These are phyloP conservation scores for Cephus sareptanus DNA, from an alignment of 2,888 invertebrate genomes.

Conservation along the genomic window DNA sequence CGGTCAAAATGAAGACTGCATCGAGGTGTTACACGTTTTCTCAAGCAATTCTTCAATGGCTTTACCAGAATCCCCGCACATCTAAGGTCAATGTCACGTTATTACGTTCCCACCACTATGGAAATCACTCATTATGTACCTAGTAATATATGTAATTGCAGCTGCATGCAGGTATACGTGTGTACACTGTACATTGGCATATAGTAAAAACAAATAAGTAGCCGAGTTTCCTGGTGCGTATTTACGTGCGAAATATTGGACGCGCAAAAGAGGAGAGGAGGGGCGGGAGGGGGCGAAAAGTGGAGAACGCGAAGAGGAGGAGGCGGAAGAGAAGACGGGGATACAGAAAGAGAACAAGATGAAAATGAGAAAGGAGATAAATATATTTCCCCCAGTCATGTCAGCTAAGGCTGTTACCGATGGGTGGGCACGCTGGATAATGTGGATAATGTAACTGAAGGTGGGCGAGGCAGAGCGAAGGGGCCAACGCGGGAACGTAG, in stretches of 20 bases:
- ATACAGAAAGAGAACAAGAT: constrained; percentile 11
- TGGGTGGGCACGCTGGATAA: not conserved
- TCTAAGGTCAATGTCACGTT: not conserved
- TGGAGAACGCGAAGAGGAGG: constrained; percentile 23
- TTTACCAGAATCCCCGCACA: not conserved
- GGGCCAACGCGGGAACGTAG: not conserved
- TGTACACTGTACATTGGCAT: not conserved
- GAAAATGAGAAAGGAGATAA: not conserved
- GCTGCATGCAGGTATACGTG: no score
- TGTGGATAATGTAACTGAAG: not conserved
- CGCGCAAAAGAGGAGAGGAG: constrained; percentile 5
- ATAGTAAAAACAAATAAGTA: not conserved
- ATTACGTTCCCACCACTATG: not conserved
- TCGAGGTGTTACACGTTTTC: not conserved
- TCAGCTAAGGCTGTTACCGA: not conserved
- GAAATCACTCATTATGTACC: not conserved
- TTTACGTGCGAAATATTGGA: not conserved
- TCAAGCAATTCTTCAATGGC: not conserved
- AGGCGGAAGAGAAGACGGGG: constrained; percentile 23
- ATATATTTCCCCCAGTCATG: not conserved
- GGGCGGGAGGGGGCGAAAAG: constrained; percentile 10
- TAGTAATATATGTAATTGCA: no score
- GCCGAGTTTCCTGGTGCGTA: not conserved
- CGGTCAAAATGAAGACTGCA: not conserved
- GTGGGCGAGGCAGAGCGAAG: not conserved